Evolutionary conservation across 2,888 invertebrate species (phyloP).

Genomic region (Actias luna): DNA sequence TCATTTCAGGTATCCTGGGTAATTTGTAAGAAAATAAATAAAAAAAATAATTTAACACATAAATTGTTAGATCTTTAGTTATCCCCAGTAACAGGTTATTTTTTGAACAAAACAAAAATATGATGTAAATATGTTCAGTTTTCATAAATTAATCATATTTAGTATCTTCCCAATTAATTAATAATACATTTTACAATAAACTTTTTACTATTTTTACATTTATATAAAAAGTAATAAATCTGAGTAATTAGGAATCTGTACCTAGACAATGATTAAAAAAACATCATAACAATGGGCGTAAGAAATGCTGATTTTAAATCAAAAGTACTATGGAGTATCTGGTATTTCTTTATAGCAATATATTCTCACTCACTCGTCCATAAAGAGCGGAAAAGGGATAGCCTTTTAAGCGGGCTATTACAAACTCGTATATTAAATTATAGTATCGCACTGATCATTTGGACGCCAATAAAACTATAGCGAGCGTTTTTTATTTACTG

Average conservation of each 20-base stretch:
- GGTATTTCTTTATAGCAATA: conserved; percentile 13
- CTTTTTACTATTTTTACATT: too few species aligned
- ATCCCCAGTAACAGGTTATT: not conserved
- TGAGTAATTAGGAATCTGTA: not conserved
- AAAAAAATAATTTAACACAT: not conserved
- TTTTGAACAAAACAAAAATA: too few species aligned
- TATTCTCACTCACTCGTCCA: conserved; percentile 30
- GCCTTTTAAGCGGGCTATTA: conserved; percentile 36
- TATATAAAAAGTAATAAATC: too few species aligned
- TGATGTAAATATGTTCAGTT: too few species aligned
- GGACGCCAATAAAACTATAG: conserved; percentile 59
- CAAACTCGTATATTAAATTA: conserved; percentile 57
- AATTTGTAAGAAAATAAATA: not conserved
- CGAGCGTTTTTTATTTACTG: conserved; percentile 50
- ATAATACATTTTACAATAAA: too few species aligned
- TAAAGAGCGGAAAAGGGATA: conserved; percentile 33
- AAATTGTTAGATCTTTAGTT: not conserved
- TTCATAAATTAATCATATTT: too few species aligned
- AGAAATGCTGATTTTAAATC: conserved; percentile 9
- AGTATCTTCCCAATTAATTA: too few species aligned
- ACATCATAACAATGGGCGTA: conserved; percentile 12
- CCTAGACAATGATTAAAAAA: too few species aligned
- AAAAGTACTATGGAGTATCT: conserved; percentile 11
- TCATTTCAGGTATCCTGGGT: conserved; percentile 29
- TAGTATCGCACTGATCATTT: conserved; percentile 56